Evolutionary conservation across 2,113 vertebrate genomes (phyloP).

Genomic region (Macroglossus sobrinus): DNA sequence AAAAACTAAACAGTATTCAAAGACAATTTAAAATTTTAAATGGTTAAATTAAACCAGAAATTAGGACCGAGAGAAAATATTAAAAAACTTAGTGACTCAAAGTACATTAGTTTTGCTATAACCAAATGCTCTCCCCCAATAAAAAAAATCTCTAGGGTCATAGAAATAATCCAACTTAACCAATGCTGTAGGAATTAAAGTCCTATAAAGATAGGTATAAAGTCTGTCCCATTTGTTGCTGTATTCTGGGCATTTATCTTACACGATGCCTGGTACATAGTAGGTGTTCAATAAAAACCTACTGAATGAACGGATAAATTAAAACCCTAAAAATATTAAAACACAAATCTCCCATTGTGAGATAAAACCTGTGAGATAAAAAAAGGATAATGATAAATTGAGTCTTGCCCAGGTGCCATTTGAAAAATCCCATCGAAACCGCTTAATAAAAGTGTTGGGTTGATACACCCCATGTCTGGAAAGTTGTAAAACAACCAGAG

Average conservation of each 20-base stretch:
- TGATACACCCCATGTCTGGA: conserved; percentile 30
- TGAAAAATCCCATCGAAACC: conserved; percentile 2
- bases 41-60: neutral
- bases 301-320: neutral
- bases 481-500: conserved; percentile 62
- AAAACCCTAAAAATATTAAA: neutral
- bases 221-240: neutral
- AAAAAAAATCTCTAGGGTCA: neutral
- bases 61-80: neutral
- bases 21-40: neutral
- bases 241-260: neutral
- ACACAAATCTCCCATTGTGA: neutral
- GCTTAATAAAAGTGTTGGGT: neutral
- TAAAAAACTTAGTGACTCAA: neutral
- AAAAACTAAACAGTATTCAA: neutral
- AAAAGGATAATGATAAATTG: neutral
- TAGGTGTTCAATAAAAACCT: neutral
- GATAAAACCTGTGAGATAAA: neutral
- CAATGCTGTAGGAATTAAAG: neutral
- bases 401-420: neutral
- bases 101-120: neutral
- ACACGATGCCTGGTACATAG: neutral
- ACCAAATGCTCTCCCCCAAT: neutral
- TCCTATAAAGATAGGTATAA: neutral
- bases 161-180: neutral